phyloP scores from a whole-genome alignment of 2,113 vertebrate species.

The Cromileptes altivelis region DNA sequence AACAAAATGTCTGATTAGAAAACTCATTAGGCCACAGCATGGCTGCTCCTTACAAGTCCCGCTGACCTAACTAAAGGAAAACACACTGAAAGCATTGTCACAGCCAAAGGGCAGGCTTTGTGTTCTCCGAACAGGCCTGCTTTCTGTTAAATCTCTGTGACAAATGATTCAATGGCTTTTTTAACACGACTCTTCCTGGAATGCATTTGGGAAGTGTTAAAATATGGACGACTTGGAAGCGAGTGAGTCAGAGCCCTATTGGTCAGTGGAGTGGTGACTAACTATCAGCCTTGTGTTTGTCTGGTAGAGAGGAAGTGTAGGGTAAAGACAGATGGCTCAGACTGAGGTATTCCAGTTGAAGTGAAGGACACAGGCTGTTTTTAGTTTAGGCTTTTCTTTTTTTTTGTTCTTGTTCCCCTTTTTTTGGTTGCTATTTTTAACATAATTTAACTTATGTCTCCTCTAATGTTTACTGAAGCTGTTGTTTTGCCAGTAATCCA shows the following conservation, averaged over 20 bases:
- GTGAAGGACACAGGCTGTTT: conserved; percentile 21
- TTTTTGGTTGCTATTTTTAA: conserved; percentile 32
- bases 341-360: conserved; percentile 29
- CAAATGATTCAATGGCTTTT: conserved; percentile 55
- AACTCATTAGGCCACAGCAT: not conserved
- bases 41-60: not conserved
- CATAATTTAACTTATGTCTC: conserved; percentile 24
- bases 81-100: not conserved
- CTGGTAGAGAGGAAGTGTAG: conserved; percentile 56
- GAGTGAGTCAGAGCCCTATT: conserved; percentile 70
- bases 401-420: not conserved
- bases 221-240: conserved; percentile 42
- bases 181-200: conserved; percentile 60
- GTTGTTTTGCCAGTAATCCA: conserved; percentile 44
- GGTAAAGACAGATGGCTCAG: conserved; percentile 28
- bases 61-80: not conserved
- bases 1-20: not conserved
- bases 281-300: conserved; percentile 39
- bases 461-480: conserved; percentile 28
- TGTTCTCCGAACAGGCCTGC: conserved; percentile 43
- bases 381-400: conserved; percentile 19
- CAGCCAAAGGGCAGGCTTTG: conserved; percentile 6
- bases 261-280: conserved; percentile 69
- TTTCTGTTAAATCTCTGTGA: conserved; percentile 62
- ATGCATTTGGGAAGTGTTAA: conserved; percentile 56